Conservation (phyloP, 2,888 invertebrate species). For the Dolichopus griseipennis region DNA sequence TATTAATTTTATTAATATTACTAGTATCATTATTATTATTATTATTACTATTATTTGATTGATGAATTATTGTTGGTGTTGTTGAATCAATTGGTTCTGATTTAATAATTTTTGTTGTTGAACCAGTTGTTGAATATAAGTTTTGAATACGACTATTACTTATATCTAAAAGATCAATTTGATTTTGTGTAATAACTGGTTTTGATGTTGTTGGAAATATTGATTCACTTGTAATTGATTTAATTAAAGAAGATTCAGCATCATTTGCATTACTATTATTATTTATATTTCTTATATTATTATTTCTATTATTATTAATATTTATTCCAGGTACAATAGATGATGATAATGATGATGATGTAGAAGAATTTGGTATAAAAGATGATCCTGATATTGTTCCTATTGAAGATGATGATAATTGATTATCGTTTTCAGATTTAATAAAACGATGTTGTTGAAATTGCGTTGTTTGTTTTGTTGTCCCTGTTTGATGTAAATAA, state of each 20-base stretch:
- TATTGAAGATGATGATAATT: slow-evolving; percentile 16
- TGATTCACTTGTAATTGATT: slow-evolving; percentile 17
- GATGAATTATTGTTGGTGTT: slow-evolving; percentile 12
- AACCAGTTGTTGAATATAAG: slow-evolving; percentile 12
- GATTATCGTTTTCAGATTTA: slow-evolving; percentile 21
- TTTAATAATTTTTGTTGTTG: slow-evolving; percentile 13
- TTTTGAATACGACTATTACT: slow-evolving; percentile 17
- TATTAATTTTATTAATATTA: background rate
- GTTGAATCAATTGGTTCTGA: slow-evolving; percentile 18
- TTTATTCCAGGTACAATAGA: slow-evolving; percentile 7
- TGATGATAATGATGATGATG: background rate
- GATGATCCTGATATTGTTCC: slow-evolving; percentile 15
- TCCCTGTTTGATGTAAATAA: slow-evolving; percentile 23
- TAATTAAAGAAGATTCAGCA: slow-evolving; percentile 24
- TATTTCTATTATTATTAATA: background rate
- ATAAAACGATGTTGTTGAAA: slow-evolving; percentile 19
- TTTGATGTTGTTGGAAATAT: slow-evolving; percentile 34
- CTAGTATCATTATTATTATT: background rate
- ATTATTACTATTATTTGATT: background rate
- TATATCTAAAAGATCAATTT: slow-evolving; percentile 21
- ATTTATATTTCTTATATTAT: slow-evolving; percentile 17
- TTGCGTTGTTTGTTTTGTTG: slow-evolving; percentile 10
- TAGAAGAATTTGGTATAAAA: background rate
- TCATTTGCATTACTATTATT: slow-evolving; percentile 21
- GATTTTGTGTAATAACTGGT: slow-evolving; percentile 30